Percentiles rank a stretch among this genome's conserved stretches.
These are phyloP conservation scores for Apostichopus japonicus DNA, from an alignment of 35 echinoderm and acorn worm genomes.

Conservation along the genomic window DNA sequence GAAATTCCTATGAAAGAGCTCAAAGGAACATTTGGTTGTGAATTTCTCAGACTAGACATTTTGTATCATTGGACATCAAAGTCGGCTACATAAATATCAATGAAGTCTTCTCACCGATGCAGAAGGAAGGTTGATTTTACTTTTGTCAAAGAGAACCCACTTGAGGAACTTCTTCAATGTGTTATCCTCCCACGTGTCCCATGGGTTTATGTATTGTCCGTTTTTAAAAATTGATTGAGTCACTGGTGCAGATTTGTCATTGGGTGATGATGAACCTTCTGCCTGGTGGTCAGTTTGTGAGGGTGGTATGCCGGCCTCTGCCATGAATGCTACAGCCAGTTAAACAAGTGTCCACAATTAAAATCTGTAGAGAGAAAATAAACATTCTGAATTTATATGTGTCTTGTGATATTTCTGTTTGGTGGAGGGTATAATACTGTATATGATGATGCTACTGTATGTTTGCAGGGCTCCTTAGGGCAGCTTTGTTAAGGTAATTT, in stretches of 20 bases:
- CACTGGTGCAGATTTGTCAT: background rate
- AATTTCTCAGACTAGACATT: too few relatives aligned
- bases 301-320: background rate
- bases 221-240: conserved; percentile 47
- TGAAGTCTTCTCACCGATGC: background rate
- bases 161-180: conserved; percentile 19
- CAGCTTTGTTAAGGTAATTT: too few relatives aligned
- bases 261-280: background rate
- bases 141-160: conserved; percentile 47
- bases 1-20: too few relatives aligned
- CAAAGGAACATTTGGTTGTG: too few relatives aligned
- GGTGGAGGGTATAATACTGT: too few relatives aligned
- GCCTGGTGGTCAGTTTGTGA: background rate
- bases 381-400: too few relatives aligned
- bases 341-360: too few relatives aligned
- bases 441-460: too few relatives aligned
- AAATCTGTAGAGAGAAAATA: too few relatives aligned
- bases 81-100: background rate
- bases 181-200: conserved; percentile 41
- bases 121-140: conserved; percentile 50
- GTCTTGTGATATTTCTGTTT: too few relatives aligned
- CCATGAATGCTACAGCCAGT: background rate
- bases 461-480: too few relatives aligned
- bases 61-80: too few relatives aligned
- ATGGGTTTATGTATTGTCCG: conserved; percentile 41